Conservation (phyloP, 92 coral and sea anemone genomes). For the Desmophyllum pertusum region DNA sequence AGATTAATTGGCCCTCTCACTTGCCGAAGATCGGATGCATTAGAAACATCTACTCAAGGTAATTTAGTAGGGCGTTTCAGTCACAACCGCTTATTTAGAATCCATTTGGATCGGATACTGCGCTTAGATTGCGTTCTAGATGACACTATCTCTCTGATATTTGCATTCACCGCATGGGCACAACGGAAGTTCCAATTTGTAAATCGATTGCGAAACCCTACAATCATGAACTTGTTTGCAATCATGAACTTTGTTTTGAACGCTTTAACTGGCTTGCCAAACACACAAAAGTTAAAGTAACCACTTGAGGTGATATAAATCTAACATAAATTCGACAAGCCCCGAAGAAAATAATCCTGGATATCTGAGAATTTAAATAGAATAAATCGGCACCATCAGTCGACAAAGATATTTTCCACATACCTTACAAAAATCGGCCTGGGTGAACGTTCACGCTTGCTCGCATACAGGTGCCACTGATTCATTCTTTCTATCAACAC, state of each 20-base stretch:
- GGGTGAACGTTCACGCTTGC: too few relatives aligned
- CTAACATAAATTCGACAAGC: too few relatives aligned
- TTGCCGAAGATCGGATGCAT: not conserved
- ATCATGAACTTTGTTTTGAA: too few relatives aligned
- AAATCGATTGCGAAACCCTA: not conserved
- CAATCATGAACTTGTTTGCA: not conserved
- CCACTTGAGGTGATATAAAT: too few relatives aligned
- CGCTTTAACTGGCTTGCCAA: too few relatives aligned
- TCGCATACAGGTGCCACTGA: too few relatives aligned
- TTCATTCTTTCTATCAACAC: too few relatives aligned
- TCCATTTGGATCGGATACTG: not conserved
- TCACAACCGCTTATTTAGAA: not conserved
- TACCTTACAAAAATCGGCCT: too few relatives aligned
- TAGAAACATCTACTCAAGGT: not conserved
- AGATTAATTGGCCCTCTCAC: not conserved
- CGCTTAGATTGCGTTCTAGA: not conserved
- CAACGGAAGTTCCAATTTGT: not conserved
- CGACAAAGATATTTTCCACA: not conserved
- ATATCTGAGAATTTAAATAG: too few relatives aligned
- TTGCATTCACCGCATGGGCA: not conserved
- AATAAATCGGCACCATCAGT: not conserved
- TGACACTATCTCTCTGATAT: not conserved
- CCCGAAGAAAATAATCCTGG: too few relatives aligned
- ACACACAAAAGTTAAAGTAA: too few relatives aligned
- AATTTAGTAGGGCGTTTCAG: not conserved